Percentiles rank a stretch among this genome's conserved stretches.
Evolutionary conservation across 1,140 invertebrate species (phyloP).

Genomic region (Apis laboriosa): DNA sequence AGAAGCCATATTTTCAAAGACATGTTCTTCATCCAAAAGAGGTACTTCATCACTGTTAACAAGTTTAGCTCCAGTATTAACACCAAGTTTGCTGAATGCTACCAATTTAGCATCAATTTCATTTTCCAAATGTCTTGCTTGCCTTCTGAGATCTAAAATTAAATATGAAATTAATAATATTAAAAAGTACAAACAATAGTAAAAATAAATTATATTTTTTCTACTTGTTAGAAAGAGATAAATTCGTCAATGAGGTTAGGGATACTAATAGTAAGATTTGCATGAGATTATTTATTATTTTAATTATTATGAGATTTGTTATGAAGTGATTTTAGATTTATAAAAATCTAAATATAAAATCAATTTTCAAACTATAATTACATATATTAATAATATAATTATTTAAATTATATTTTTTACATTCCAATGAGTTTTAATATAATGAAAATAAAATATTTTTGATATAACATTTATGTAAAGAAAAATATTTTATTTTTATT

Average conservation of each 20-base stretch:
- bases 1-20: slow-evolving; percentile 94
- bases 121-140: slow-evolving; percentile 96
- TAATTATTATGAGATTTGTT: background rate
- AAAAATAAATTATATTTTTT: background rate
- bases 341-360: background rate
- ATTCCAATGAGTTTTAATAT: background rate
- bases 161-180: background rate
- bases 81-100: slow-evolving; percentile 96
- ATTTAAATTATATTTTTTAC: background rate
- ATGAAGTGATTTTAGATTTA: background rate
- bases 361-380: background rate
- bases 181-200: background rate
- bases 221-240: background rate
- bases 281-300: background rate
- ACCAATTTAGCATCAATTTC: slow-evolving; percentile 98
- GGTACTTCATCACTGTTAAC: slow-evolving; percentile 87
- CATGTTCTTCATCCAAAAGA: slow-evolving; percentile 91
- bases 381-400: background rate
- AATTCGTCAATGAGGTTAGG: background rate
- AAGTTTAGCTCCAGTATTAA: slow-evolving; percentile 83
- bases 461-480: background rate
- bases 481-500: background rate
- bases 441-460: background rate
- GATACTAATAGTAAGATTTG: background rate
- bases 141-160: slow-evolving; percentile 92